phyloP scores from a whole-genome alignment of 2,888 invertebrate genomes.

The Agrochola lota region DNA sequence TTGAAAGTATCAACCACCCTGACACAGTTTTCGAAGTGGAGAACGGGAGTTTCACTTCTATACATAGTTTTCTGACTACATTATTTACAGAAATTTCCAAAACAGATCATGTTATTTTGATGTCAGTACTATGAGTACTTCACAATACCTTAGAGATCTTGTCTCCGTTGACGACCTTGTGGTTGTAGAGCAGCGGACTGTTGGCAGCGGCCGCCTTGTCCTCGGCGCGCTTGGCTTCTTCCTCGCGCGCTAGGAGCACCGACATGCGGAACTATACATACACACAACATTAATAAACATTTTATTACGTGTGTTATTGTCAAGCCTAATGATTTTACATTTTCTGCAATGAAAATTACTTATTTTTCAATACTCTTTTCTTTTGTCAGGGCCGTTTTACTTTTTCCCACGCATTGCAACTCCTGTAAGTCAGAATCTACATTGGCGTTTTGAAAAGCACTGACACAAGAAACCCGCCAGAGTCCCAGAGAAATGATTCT shows the following conservation, averaged over 20 bases:
- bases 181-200: constrained; percentile 83
- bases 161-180: constrained; percentile 72
- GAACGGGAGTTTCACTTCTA: not conserved
- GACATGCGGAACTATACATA: constrained; percentile 92
- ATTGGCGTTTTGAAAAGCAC: not conserved
- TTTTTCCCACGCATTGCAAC: not conserved
- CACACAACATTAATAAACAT: not conserved
- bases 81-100: not conserved
- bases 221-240: constrained; percentile 84
- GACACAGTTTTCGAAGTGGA: not conserved
- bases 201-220: constrained; percentile 81
- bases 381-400: not conserved
- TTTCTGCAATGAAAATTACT: not conserved
- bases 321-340: not conserved
- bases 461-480: not conserved
- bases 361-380: not conserved
- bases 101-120: not conserved
- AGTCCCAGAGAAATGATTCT: not conserved
- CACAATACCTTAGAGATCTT: constrained; percentile 69
- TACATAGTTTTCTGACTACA: not conserved
- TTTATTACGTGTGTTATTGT: not conserved
- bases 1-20: not conserved
- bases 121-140: not conserved
- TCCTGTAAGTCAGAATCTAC: not conserved
- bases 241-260: constrained; percentile 92